Evolutionary conservation across 2,797 vertebrate genomes (phyloP), one percentile per base, ranked within the genome.

Genomic region (Onychomys torridus): DNA sequence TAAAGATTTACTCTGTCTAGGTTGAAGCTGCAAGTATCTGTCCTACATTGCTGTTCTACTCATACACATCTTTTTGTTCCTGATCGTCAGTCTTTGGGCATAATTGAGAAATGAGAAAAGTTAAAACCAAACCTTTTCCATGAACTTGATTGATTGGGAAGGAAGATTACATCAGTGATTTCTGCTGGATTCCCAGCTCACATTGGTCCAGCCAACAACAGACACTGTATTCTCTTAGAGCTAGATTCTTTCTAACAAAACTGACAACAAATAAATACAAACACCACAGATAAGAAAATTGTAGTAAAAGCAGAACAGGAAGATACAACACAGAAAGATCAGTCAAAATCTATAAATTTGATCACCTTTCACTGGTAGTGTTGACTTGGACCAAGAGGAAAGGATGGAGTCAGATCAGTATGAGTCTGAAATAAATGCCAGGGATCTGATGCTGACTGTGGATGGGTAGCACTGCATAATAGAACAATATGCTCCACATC

Each of bases 21-120:
- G 2, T 40, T 57, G 10, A 94, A 13, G 0, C 29, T 63, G 2
- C 0, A 11, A 82, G 57, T 23, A 27, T 75, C 11, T 90, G 46
- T 14, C 1, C 2, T 5, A 12, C 2, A 19, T 7, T 1, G 4
- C 37, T 40, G 25, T 82, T 40, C 10, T n/a, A 59, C 10, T 55
- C 25, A 52, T 0, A 27, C 40, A 3, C 2, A 6, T 6, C 8
- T 3, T 63, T 17, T 17, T n/a, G 9, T n/a, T 43, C 75, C 43
- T 61, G 57, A 40, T 25, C 43, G 6, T 27, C 40, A 91, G 27
- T 46, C 5, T 17, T 40, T 34, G n/a, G 49, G 11, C 17, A 94
- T 11, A 11, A 23, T 0, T 78, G 43, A 8, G 27, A 57, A 23
- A 5, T 46, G 21, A 76, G 11, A 7, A 76, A 11, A 19, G 25